Conservation (phyloP, 1,140 invertebrate genomes). For the Drosophila ercepeae region DNA sequence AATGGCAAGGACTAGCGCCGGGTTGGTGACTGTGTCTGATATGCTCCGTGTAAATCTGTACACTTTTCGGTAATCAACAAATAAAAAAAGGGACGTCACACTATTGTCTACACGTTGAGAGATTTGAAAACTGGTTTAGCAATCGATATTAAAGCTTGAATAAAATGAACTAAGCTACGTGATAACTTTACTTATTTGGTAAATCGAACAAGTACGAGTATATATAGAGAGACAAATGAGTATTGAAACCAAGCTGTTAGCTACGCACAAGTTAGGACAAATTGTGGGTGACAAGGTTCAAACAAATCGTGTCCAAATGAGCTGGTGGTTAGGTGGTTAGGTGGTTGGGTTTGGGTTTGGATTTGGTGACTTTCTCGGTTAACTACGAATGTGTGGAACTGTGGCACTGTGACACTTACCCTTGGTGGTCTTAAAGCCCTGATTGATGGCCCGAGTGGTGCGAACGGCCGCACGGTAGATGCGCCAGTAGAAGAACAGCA, state of each 20-base stretch:
- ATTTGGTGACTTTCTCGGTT: constrained; percentile 6
- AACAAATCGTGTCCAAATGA: constrained; percentile 63
- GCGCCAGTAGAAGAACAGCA: constrained; percentile 95
- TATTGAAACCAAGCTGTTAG: constrained; percentile 65
- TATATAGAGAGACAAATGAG: constrained; percentile 45
- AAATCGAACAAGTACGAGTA: constrained; percentile 32
- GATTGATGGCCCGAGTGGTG: constrained; percentile 87
- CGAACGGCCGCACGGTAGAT: constrained; percentile 94
- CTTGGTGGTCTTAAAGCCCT: constrained; percentile 96
- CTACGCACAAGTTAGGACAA: constrained; percentile 75
- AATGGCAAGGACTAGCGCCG: constrained; percentile 21
- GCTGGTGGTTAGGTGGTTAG: constrained; percentile 22
- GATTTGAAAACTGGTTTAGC: constrained; percentile 65
- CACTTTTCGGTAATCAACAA: constrained; percentile 38
- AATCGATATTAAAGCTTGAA: constrained; percentile 65
- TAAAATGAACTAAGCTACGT: constrained; percentile 74
- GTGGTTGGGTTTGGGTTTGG: constrained; percentile 2
- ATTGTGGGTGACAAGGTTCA: constrained; percentile 44
- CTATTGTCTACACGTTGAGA: constrained; percentile 76
- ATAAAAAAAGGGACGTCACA: constrained; percentile 67
- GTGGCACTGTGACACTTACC: constrained; percentile 82
- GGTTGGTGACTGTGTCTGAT: constrained; percentile 21
- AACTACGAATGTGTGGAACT: constrained; percentile 2
- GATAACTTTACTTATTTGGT: constrained; percentile 62
- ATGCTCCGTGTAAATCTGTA: constrained; percentile 37